phyloP scores from a whole-genome alignment of 2,113 vertebrate species.

The Lipophrys pholis region DNA sequence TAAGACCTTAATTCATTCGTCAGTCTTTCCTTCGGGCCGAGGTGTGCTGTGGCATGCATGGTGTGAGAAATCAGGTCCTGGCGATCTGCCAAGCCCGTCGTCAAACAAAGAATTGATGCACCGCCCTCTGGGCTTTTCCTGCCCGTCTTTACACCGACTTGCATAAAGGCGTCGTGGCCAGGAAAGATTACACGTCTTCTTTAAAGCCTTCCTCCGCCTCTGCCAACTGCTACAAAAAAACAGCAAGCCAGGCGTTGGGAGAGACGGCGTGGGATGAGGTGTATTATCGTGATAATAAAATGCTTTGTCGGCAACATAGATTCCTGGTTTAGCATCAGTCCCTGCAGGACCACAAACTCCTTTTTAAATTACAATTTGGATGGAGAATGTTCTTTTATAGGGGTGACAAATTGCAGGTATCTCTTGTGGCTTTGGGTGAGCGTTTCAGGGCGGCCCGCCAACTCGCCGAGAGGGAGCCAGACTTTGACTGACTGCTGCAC shows the following conservation, averaged over 20 bases:
- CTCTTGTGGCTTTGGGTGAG: conserved; percentile 75
- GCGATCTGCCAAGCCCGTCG: conserved; percentile 79
- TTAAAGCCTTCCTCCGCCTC: conserved; percentile 81
- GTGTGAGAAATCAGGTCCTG: conserved; percentile 83
- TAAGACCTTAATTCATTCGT: conserved; percentile 51
- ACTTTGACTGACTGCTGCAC: conserved; percentile 76
- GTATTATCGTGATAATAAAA: conserved; percentile 39
- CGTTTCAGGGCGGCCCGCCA: conserved; percentile 64
- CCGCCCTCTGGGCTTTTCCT: conserved; percentile 82
- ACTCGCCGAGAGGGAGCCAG: conserved; percentile 46
- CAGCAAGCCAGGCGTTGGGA: conserved; percentile 48
- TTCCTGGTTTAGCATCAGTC: conserved; percentile 46
- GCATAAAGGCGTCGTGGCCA: conserved; percentile 83
- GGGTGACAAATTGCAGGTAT: conserved; percentile 85
- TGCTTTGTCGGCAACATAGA: conserved; percentile 49
- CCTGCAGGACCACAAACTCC: conserved; percentile 43
- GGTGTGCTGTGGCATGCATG: conserved; percentile 82
- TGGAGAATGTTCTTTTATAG: conserved; percentile 77
- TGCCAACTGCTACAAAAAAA: conserved; percentile 87
- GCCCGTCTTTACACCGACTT: conserved; percentile 70
- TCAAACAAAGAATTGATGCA: conserved; percentile 86
- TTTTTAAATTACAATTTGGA: conserved; percentile 64
- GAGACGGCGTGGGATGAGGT: conserved; percentile 9
- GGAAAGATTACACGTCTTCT: conserved; percentile 86
- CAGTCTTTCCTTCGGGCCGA: conserved; percentile 68